Conservation (phyloP, 1,140 invertebrate species). For the Zelostemma sp. region DNA sequence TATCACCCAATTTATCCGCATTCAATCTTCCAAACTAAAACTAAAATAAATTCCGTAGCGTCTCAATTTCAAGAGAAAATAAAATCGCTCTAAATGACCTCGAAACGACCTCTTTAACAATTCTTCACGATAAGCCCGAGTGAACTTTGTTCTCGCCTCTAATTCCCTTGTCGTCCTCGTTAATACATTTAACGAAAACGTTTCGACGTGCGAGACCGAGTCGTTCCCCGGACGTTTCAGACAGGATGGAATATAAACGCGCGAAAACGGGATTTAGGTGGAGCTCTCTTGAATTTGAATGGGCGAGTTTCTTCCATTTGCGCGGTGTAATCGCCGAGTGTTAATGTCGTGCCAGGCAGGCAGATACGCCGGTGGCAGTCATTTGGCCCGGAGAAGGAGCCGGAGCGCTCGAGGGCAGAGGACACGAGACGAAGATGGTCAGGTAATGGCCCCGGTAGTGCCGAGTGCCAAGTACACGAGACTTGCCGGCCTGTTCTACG, state of each 20-base stretch:
- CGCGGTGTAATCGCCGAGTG: conserved; percentile 52
- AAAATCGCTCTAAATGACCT: no score
- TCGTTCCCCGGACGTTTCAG: conserved; percentile 45
- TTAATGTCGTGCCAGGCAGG: conserved; percentile 50
- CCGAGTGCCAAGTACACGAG: conserved; percentile 1
- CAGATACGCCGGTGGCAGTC: conserved; percentile 26
- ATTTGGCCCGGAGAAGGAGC: conserved; percentile 13
- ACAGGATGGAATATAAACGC: conserved; percentile 49
- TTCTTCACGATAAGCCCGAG: no score
- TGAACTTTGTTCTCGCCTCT: no score
- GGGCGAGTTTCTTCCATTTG: conserved; percentile 56
- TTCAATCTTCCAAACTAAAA: no score
- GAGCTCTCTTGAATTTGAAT: conserved; percentile 56
- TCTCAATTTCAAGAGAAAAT: no score
- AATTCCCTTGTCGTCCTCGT: conserved; percentile 27
- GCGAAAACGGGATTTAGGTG: conserved; percentile 45
- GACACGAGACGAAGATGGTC: conserved; percentile 23
- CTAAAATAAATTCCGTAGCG: no score
- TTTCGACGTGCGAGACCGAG: conserved; percentile 39
- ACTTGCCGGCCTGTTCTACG: neutral
- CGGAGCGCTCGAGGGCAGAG: conserved; percentile 10
- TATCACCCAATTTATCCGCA: no score
- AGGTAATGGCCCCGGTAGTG: conserved; percentile 28
- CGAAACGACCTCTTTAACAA: no score
- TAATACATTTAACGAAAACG: conserved; percentile 49